Evolutionary conservation across 2,113 vertebrate species (phyloP), one percentile per base, ranked within the genome.

Genomic region (Amblyopsis rosae): DNA sequence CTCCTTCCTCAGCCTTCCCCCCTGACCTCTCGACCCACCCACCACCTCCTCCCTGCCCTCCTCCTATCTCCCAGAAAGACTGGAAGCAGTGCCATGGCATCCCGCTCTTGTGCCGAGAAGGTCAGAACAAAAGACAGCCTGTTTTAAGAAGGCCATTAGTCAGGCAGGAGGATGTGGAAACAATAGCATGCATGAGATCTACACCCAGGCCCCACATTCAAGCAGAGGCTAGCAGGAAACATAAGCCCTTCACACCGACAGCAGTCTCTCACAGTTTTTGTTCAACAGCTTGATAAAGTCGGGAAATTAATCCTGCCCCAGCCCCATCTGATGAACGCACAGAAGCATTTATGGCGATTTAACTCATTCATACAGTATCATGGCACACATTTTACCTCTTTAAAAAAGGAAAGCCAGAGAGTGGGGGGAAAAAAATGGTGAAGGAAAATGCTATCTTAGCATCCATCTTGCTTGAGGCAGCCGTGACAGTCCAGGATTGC

Each of bases 141-240:
- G 90, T 91, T 88, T 91, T 85, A 83, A 89, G 87, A 87, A 77
- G 83, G 87, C 87, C 83, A 87, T 91, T 88, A 89, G 87, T 88
- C 82, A 85, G 90, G 70, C 88, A 85, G 81, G 87, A 91, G 90
- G 88, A 90, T 90, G 85, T 91, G 83, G 83, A 87, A 81, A 91
- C 88, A 90, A 90, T 90, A 78, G 88, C 51, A 82, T 86, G 82
- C 84, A 89, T 86, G 87, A 87, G 86, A 87, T 88, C 83, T 89
- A 88, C 84, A 85, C 83, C 88, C 87, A 85, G 73, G 83, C 72
- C 82, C 78, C 80, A 82, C 88, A 81, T 87, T 89, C 87, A 84
- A 63, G 75, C 82, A 76, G 84, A 73, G 75, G 81, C 83, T 71
- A 15, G 77, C 87, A 89, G 90, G 88, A 90, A 89, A 88, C 86